Evolutionary conservation across 2,888 invertebrate species (phyloP).

Genomic region (Melipona bicolor): DNA sequence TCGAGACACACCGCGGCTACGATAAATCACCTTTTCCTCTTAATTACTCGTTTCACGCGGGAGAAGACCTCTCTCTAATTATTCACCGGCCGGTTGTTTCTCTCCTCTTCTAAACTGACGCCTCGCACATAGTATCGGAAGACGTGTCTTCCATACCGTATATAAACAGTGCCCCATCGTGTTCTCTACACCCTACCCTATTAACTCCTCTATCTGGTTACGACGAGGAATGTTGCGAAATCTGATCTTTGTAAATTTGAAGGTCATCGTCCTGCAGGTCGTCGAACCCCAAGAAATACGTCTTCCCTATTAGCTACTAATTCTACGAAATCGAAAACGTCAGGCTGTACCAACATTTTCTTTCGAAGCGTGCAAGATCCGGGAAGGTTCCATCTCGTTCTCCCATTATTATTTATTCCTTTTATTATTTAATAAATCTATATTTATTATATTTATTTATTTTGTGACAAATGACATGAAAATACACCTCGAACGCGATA

Average conservation of each 20-base stretch:
- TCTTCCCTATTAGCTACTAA: too few relatives aligned
- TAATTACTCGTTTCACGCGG: conserved; percentile 57
- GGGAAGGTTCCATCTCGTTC: too few relatives aligned
- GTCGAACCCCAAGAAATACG: too few relatives aligned
- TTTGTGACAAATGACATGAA: too few relatives aligned
- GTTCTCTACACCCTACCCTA: background rate
- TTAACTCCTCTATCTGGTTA: conserved; percentile 20
- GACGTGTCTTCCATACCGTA: conserved; percentile 36
- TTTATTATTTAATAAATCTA: too few relatives aligned
- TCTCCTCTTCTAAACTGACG: conserved; percentile 4
- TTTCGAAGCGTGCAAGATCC: too few relatives aligned
- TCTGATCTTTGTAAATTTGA: background rate
- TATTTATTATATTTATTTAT: too few relatives aligned
- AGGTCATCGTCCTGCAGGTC: too few relatives aligned
- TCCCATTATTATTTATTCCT: too few relatives aligned
- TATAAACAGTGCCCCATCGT: background rate
- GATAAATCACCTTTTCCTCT: conserved; percentile 62
- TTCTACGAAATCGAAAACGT: too few relatives aligned
- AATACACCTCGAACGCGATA: too few relatives aligned
- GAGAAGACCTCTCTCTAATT: conserved; percentile 49
- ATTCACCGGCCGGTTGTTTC: conserved; percentile 34
- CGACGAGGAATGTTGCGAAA: background rate
- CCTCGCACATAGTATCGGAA: conserved; percentile 22
- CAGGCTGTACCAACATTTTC: too few relatives aligned
- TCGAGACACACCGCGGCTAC: conserved; percentile 2